A percentile compares a stretch with the other conserved stretches of the same genome.
Conservation (phyloP, 2,888 invertebrate genomes). For the Lordiphosa andalusiaca region DNA sequence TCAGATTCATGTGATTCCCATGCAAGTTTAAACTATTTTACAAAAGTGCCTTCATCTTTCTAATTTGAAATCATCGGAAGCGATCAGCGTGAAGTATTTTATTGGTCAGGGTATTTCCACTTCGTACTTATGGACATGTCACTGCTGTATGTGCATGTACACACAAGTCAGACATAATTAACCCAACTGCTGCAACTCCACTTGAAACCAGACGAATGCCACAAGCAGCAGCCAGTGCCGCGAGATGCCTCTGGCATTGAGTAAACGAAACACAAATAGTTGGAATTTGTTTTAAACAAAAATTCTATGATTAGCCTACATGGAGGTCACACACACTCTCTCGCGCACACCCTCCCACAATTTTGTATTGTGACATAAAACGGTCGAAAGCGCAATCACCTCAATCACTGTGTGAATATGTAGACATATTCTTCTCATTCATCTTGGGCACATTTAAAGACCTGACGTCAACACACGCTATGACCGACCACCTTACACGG, state of each 20-base stretch:
- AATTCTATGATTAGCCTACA: conserved; percentile 26
- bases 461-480: conserved; percentile 62
- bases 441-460: conserved; percentile 58
- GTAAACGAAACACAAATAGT: conserved; percentile 28
- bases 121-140: not conserved
- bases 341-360: conserved; percentile 2
- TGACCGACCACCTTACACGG: conserved; percentile 58
- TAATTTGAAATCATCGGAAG: too few species aligned
- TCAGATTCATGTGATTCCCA: too few species aligned
- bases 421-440: conserved; percentile 5
- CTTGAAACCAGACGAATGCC: conserved; percentile 17
- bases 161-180: conserved; percentile 30
- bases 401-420: conserved; percentile 11
- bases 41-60: too few species aligned
- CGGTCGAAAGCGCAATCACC: conserved; percentile 49
- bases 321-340: conserved; percentile 18
- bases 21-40: too few species aligned
- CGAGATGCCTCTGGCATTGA: conserved; percentile 20
- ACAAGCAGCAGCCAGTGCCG: conserved; percentile 2
- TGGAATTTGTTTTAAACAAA: conserved; percentile 17
- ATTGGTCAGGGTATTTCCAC: not conserved
- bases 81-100: too few species aligned
- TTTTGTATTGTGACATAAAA: conserved; percentile 51
- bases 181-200: conserved; percentile 24
- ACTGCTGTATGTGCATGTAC: conserved; percentile 7